Evolutionary conservation across 2,888 invertebrate genomes (phyloP).

Genomic region (Brenthis ino): DNA sequence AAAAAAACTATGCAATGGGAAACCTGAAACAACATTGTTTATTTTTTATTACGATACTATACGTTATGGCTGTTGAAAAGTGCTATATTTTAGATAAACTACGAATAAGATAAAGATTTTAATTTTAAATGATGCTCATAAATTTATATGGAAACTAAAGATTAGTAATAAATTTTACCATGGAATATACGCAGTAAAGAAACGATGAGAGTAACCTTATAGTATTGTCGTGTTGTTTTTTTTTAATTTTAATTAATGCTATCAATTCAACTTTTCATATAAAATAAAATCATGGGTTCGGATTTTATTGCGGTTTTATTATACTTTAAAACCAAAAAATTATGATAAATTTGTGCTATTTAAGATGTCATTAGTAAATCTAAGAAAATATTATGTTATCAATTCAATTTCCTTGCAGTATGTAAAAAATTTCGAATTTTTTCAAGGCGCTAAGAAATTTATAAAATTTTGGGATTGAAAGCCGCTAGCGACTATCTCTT

Average conservation of each 20-base stretch:
- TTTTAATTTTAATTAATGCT: too few species aligned
- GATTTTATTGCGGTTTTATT: too few species aligned
- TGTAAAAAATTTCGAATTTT: conserved; percentile 60
- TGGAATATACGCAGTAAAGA: conserved; percentile 7
- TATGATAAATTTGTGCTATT: too few species aligned
- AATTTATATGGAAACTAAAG: neutral
- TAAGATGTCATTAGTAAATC: too few species aligned
- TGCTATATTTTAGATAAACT: conserved; percentile 25
- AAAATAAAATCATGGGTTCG: too few species aligned
- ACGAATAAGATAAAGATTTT: conserved; percentile 6
- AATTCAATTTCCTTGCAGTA: conserved; percentile 66
- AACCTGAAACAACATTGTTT: conserved; percentile 63
- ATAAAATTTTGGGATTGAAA: conserved; percentile 72
- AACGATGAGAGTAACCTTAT: conserved; percentile 13
- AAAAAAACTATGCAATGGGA: conserved; percentile 63
- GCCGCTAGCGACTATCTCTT: conserved; percentile 60
- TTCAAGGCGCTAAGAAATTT: conserved; percentile 67
- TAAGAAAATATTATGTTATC: conserved; percentile 44
- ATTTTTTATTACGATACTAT: conserved; percentile 62
- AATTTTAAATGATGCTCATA: neutral
- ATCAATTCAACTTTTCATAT: too few species aligned
- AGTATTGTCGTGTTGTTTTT: too few species aligned
- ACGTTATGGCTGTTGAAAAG: conserved; percentile 46
- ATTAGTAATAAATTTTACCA: neutral
- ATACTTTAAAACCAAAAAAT: too few species aligned